Evolutionary conservation across 2,113 vertebrate species (phyloP).

Genomic region (Tragelaphus buxtoni): DNA sequence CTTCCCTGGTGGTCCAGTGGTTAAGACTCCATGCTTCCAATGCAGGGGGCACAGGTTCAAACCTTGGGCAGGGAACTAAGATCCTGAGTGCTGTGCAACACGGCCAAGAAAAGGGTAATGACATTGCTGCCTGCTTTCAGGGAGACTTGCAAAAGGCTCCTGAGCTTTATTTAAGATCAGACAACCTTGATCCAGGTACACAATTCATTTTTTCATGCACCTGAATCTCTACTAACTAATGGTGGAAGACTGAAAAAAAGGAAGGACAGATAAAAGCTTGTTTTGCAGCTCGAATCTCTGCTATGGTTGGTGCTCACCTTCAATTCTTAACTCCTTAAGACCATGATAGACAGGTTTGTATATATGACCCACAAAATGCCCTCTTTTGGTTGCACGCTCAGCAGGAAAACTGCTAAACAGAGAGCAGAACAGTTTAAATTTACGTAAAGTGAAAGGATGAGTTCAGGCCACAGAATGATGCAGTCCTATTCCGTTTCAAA

Average conservation of each 20-base stretch:
- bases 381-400: not conserved
- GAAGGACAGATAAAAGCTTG: not conserved
- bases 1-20: not conserved
- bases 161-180: not conserved
- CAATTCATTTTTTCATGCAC: not conserved
- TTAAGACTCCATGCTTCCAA: not conserved
- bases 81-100: not conserved
- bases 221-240: not conserved
- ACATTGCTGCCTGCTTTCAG: not conserved
- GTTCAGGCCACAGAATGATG: not conserved
- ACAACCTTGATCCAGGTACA: not conserved
- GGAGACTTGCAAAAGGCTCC: not conserved
- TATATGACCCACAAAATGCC: not conserved
- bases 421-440: not conserved
- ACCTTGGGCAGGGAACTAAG: not conserved
- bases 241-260: not conserved
- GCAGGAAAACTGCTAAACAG: not conserved
- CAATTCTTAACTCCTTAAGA: not conserved
- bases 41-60: not conserved
- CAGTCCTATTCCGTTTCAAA: not conserved
- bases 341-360: not conserved
- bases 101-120: not conserved
- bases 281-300: not conserved
- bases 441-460: conserved; percentile 2
- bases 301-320: not conserved